Base-by-base conservation (phyloP, 2,888 invertebrate species). In the Phaonia tiefii region DNA sequence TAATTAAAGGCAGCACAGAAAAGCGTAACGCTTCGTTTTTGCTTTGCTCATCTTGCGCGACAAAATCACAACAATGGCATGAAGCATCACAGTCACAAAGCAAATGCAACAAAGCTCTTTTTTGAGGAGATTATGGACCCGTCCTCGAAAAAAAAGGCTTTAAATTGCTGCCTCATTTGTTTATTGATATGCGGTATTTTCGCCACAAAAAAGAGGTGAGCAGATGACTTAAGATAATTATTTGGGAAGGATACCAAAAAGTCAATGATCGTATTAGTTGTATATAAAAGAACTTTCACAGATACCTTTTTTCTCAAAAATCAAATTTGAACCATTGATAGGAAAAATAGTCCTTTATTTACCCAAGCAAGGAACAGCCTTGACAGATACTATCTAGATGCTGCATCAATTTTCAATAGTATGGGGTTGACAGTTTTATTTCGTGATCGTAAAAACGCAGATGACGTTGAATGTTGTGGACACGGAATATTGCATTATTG, bases 1-100 rank as follows among this genome's bases (percentile, higher is more conserved):
- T 87, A 86, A 86, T 87, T 87, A 87, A 83, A 81, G 75, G n/a
- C 75, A 75, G 51, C n/a, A n/a, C n/a, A n/a, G n/a, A n/a, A n/a
- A n/a, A n/a, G n/a, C n/a, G n/a, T n/a, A n/a, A n/a, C 42, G 15
- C 39, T 31, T 31, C 31, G n/a, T 63, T 39, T 63, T 42, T 3
- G 8, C 31, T 8, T 3, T 31, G 8, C 17, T 13, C n/a, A 37
- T n/a, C n/a, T n/a, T n/a, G 20, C 67, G 81, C 78, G 78, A 81
- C 81, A 81, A 81, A 72, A 70, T 42, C 42, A 20, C 51, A 60
- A 44, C 51, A 58, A 60, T 37, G 15, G 60, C 11, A 20, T 25
- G 22, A 73, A 75, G 26, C 71, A 49, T 71, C 60, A 73, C 44
- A 44, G 46, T 70, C n/a, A 66, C 71, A 75, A 44, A 65, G 65